Evolutionary conservation across 2,113 vertebrate genomes (phyloP).

Genomic region (Lepus americanus): DNA sequence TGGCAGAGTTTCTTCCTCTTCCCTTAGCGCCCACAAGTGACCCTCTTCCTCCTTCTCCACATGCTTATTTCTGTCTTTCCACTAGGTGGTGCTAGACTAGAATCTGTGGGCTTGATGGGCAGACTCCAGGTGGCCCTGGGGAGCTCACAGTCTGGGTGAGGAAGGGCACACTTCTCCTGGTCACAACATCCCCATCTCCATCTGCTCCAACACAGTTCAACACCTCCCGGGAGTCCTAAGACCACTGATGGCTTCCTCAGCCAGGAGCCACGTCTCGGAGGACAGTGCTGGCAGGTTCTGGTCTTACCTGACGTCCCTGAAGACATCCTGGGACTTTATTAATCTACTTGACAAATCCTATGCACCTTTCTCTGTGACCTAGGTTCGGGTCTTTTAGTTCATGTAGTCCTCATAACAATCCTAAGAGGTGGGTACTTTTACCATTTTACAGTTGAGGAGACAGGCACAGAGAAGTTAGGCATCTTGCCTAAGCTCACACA

Average conservation of each 20-base stretch:
- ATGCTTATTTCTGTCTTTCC: constrained; percentile 27
- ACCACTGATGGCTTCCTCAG: neutral
- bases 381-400: neutral
- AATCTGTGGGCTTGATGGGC: constrained; percentile 55
- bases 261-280: neutral
- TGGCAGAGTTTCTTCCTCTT: neutral
- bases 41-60: neutral
- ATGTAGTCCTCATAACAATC: neutral
- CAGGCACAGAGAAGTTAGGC: constrained; percentile 37
- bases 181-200: neutral
- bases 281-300: neutral
- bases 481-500: constrained; percentile 29
- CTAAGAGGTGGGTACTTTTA: neutral
- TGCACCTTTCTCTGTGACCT: neutral
- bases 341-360: constrained; percentile 5
- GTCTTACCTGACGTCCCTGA: neutral
- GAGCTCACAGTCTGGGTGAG: neutral
- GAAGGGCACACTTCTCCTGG: neutral
- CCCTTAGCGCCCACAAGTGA: neutral
- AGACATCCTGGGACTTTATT: constrained; percentile 1
- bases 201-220: neutral
- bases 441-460: neutral
- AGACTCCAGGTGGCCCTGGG: neutral
- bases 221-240: neutral
- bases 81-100: constrained; percentile 79